Percentiles rank a stretch among this genome's conserved stretches.
Evolutionary conservation across 2,888 invertebrate genomes (phyloP).

Genomic region (Tryphoninae sp.): DNA sequence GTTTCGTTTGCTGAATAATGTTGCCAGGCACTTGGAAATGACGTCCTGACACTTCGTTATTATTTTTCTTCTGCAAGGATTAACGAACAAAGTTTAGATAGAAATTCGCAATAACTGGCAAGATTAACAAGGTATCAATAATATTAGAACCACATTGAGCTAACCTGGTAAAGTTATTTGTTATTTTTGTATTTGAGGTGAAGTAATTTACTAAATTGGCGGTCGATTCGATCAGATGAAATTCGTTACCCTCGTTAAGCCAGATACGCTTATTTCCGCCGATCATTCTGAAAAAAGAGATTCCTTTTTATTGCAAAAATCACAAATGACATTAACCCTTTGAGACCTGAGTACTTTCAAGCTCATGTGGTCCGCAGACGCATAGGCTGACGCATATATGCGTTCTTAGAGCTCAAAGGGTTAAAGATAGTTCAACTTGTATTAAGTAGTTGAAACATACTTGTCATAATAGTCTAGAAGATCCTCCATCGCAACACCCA

Average conservation of each 20-base stretch:
- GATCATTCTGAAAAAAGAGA: conserved; percentile 84
- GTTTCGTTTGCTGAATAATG: conserved; percentile 89
- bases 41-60: conserved; percentile 88
- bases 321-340: no score
- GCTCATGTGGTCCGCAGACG: no score
- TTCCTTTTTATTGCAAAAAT: background rate
- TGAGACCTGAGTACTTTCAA: no score
- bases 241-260: conserved; percentile 92
- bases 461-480: conserved; percentile 92
- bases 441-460: conserved; percentile 81
- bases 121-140: background rate
- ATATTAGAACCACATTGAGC: conserved; percentile 29
- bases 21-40: conserved; percentile 88
- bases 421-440: conserved; percentile 25
- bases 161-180: conserved; percentile 82
- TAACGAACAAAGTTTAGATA: conserved; percentile 23
- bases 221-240: conserved; percentile 91
- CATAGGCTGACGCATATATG: no score
- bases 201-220: conserved; percentile 88
- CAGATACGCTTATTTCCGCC: conserved; percentile 93
- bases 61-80: conserved; percentile 85
- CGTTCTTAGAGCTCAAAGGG: no score
- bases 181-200: conserved; percentile 84
- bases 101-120: background rate
- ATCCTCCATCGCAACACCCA: conserved; percentile 89